Evolutionary conservation across 1,140 invertebrate species (phyloP).

Genomic region (Euura saliciscinereae): DNA sequence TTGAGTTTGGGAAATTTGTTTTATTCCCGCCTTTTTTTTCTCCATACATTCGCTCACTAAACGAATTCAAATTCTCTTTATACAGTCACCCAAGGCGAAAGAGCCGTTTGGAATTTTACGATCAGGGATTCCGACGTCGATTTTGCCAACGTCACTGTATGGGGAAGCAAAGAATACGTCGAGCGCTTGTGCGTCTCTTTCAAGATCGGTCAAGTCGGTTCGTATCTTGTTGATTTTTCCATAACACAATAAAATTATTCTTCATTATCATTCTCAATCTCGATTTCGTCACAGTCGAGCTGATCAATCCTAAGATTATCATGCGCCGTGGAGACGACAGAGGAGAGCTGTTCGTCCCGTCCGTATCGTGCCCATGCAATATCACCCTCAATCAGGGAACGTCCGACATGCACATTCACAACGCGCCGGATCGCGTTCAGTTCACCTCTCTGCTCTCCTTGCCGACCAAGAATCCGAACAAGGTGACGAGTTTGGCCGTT

Average conservation of each 20-base stretch:
- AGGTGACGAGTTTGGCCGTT: slow-evolving; percentile 37
- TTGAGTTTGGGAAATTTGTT: too few species aligned
- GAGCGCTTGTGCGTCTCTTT: slow-evolving; percentile 63
- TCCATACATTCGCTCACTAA: background rate
- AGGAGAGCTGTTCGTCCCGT: slow-evolving; percentile 66
- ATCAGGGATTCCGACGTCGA: slow-evolving; percentile 70
- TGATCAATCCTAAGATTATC: slow-evolving; percentile 64
- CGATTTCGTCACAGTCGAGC: slow-evolving; percentile 62
- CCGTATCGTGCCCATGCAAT: slow-evolving; percentile 66
- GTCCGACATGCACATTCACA: slow-evolving; percentile 63
- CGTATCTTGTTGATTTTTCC: slow-evolving; percentile 25
- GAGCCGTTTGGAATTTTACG: slow-evolving; percentile 73
- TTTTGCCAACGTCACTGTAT: slow-evolving; percentile 72
- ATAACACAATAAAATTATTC: slow-evolving; percentile 22
- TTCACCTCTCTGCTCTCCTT: slow-evolving; percentile 61
- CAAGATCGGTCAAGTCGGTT: slow-evolving; percentile 70
- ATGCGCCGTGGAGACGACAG: slow-evolving; percentile 59
- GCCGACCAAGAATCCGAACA: slow-evolving; percentile 62
- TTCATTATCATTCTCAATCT: slow-evolving; percentile 15
- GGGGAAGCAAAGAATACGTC: slow-evolving; percentile 68
- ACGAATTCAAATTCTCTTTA: slow-evolving; percentile 12
- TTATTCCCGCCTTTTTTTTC: background rate
- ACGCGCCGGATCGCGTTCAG: slow-evolving; percentile 54
- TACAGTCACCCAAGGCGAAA: slow-evolving; percentile 47
- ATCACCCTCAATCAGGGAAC: slow-evolving; percentile 66